Base-by-base conservation (phyloP, 1,140 invertebrate genomes). In the Drosophila serrata region DNA sequence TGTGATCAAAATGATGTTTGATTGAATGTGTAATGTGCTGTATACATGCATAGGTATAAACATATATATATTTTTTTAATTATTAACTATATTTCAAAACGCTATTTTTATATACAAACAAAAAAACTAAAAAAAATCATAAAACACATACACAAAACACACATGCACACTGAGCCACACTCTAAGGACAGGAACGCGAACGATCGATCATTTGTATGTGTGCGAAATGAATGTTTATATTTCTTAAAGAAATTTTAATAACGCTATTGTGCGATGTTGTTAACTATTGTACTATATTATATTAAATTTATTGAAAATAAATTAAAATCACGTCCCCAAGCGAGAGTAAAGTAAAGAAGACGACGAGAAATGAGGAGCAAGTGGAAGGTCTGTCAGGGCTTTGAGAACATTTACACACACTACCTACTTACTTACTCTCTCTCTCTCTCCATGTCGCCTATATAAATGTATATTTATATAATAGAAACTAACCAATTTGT, bases 221-320 rank as follows among this genome's bases (percentile, higher is more conserved):
- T 79, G 82, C 82, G 87, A 69, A 72, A 87, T 87, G 68, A 82
- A 90, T 86, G 87, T 90, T 90, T 91, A 91, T 92, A 92, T 92
- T 92, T 92, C 91, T 92, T 92, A 92, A 92, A 92, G 90, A 92
- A 92, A 92, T 92, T 92, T 91, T 88, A 92, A 92, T 92, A 92
- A 85, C 91, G 90, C 86, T 91, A 92, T 91, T 92, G 68, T 88
- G 91, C 91, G 91, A 91, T 90, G 85, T 90, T 92, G 90, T 91
- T 91, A 92, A 91, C 86, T 91, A 91, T 90, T 90, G 82, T 88
- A 87, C 82, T 88, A 87, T 87, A 87, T 80, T 77, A 69, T 77
- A 77, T 78, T 78, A 78, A 69, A 78, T 78, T 78, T 78, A 78
- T 78, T 78, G 49, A 61, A 78, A 78, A 78, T 78, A 78, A 77